Conservation (phyloP, 2,888 invertebrate species). For the Rambutsinella grinnellia region DNA sequence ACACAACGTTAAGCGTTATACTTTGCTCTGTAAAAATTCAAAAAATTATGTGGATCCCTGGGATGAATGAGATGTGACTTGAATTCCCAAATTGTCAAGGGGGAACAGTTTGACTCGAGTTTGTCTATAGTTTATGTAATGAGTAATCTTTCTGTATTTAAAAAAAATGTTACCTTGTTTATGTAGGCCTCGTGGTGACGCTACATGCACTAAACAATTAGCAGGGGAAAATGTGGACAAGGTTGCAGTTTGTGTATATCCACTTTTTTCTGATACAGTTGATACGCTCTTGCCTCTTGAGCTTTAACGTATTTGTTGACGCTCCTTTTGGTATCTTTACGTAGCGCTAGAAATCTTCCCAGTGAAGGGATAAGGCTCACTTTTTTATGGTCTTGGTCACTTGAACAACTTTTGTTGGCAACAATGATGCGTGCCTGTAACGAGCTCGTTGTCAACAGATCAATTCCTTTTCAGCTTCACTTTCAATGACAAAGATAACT, state of each 20-base stretch:
- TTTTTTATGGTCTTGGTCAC: too few relatives aligned
- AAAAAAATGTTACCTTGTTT: slow-evolving; percentile 39
- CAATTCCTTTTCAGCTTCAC: slow-evolving; percentile 49
- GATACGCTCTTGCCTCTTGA: neutral
- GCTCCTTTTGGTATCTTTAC: too few relatives aligned
- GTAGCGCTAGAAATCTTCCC: neutral
- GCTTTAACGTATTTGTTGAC: neutral
- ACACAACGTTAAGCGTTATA: too few relatives aligned
- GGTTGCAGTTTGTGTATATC: slow-evolving; percentile 20
- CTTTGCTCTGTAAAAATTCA: too few relatives aligned
- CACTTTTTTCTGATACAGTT: neutral
- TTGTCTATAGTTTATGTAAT: neutral
- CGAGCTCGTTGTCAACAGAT: neutral
- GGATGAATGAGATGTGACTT: too few relatives aligned
- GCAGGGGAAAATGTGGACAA: slow-evolving; percentile 52
- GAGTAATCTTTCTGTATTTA: neutral
- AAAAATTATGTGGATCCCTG: too few relatives aligned
- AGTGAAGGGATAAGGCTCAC: neutral
- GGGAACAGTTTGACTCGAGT: slow-evolving; percentile 12
- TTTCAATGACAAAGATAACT: slow-evolving; percentile 31
- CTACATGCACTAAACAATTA: slow-evolving; percentile 41
- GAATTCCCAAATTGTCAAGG: neutral
- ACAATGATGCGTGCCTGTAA: neutral
- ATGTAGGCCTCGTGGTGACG: slow-evolving; percentile 49
- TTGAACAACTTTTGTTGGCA: neutral